Conservation (phyloP, 64 coral and sea anemone genomes). For the Porites lutea region DNA sequence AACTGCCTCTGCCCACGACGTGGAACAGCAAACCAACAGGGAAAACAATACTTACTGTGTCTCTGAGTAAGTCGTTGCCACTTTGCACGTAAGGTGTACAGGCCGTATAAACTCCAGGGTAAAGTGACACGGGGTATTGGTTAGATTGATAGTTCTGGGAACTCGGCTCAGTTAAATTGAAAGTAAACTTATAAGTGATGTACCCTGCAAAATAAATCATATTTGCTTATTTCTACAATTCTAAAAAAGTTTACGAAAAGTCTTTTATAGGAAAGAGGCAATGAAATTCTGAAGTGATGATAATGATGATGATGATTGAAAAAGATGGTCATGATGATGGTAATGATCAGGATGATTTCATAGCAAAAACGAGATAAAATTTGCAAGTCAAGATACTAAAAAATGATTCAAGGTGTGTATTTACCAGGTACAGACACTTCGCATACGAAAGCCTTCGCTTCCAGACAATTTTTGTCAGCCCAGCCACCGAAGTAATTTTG, state of each 20-base stretch:
- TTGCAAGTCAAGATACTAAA: too few species aligned
- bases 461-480: slow-evolving; percentile 50
- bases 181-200: slow-evolving; percentile 11
- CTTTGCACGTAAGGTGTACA: slow-evolving; percentile 17
- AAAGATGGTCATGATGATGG: too few species aligned
- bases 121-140: neutral
- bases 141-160: neutral
- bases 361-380: too few species aligned
- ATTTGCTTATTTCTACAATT: too few species aligned
- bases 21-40: too few species aligned
- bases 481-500: slow-evolving; percentile 28
- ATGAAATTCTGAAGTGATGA: too few species aligned
- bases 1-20: too few species aligned
- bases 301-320: too few species aligned
- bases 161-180: slow-evolving; percentile 6
- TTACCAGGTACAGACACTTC: slow-evolving; percentile 41
- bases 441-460: slow-evolving; percentile 43
- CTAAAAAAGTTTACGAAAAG: too few species aligned
- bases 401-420: too few species aligned
- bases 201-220: neutral
- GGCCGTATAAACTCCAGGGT: slow-evolving; percentile 8
- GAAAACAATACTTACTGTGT: slow-evolving; percentile 5
- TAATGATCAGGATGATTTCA: too few species aligned
- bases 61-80: slow-evolving; percentile 34
- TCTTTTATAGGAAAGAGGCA: too few species aligned